Conservation (phyloP, 2,888 invertebrate genomes). For the Drosophila setosimentum region DNA sequence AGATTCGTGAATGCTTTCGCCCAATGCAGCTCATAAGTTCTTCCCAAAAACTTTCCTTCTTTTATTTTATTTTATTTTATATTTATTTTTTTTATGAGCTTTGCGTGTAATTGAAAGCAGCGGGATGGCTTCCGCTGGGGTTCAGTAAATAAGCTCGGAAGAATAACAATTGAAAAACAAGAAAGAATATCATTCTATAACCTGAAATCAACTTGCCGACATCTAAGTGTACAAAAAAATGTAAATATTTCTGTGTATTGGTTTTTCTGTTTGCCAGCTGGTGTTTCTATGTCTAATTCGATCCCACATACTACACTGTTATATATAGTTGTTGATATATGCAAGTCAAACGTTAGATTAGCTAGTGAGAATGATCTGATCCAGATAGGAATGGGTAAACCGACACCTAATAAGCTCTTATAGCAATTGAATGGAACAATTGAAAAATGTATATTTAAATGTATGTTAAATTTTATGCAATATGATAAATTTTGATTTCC, state of each 20-base stretch:
- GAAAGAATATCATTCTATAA: no score
- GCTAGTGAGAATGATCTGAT: not conserved
- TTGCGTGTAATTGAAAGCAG: conserved; percentile 74
- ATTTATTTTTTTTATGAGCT: not conserved
- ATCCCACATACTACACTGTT: not conserved
- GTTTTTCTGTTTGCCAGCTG: not conserved
- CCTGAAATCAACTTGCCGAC: no score
- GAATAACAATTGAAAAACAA: not conserved
- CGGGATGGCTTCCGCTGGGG: conserved; percentile 51
- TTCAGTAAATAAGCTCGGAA: not conserved
- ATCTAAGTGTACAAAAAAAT: not conserved
- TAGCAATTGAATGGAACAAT: not conserved
- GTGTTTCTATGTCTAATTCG: not conserved
- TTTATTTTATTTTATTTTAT: not conserved
- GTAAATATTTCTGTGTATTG: not conserved
- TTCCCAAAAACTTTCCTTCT: conserved; percentile 31
- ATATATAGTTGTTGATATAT: no score
- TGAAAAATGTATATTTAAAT: not conserved
- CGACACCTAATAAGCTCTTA: no score
- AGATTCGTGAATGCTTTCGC: conserved; percentile 45
- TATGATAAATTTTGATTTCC: not conserved
- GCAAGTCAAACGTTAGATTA: not conserved
- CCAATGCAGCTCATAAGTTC: conserved; percentile 73
- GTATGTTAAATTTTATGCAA: not conserved
- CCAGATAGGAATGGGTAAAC: not conserved